Conservation (phyloP, 2,888 invertebrate species). For the Oligia strigilis region DNA sequence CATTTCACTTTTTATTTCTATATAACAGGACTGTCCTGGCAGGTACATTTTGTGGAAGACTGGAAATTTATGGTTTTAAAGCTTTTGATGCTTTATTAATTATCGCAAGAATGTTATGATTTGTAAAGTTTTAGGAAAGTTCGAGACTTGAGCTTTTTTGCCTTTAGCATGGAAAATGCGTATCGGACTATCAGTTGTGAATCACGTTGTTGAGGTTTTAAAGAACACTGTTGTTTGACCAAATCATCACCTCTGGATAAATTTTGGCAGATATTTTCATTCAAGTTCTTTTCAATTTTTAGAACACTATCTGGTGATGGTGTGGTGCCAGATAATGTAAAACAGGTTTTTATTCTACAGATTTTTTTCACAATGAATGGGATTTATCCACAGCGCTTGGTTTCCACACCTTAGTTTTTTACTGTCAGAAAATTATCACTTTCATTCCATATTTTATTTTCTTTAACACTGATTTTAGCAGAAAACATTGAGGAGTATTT, state of each 20-base stretch:
- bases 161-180: not conserved
- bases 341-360: not conserved
- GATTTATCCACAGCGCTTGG: not conserved
- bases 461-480: not conserved
- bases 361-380: not conserved
- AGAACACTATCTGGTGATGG: not conserved
- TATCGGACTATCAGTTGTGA: not conserved
- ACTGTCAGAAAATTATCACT: not conserved
- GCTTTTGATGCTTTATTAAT: not conserved
- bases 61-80: constrained; percentile 9
- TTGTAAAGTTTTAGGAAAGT: not conserved
- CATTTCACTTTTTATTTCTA: constrained; percentile 87
- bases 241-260: not conserved
- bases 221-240: not conserved
- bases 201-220: not conserved
- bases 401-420: not conserved
- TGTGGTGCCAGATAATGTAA: not conserved
- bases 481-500: not conserved
- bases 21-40: constrained; percentile 58
- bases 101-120: not conserved
- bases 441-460: not conserved
- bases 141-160: not conserved
- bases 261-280: not conserved
- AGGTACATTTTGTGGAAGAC: constrained; percentile 27
- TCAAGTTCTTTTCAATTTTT: not conserved